Conservation (phyloP, 2,888 invertebrate species). For the Tillus elongatus region DNA sequence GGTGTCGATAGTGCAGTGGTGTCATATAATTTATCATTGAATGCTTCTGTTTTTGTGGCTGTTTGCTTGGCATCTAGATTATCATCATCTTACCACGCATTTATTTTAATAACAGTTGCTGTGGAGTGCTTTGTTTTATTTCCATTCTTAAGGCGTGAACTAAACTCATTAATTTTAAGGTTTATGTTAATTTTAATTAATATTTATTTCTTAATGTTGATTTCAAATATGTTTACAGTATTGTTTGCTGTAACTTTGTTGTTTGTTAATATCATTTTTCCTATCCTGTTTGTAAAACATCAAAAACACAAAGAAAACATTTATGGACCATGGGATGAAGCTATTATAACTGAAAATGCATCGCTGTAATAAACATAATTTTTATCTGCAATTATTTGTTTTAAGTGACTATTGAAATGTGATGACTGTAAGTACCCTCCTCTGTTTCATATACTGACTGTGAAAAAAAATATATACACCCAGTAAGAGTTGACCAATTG, state of each 20-base stretch:
- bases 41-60: conserved; percentile 90
- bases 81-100: conserved; percentile 76
- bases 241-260: conserved; percentile 53
- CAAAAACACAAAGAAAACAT: conserved; percentile 83
- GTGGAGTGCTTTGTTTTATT: conserved; percentile 83
- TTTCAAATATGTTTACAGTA: conserved; percentile 50
- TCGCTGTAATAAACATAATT: no score
- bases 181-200: conserved; percentile 48
- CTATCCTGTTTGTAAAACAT: conserved; percentile 64
- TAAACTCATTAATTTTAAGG: conserved; percentile 48
- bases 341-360: no score
- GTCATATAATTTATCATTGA: conserved; percentile 84
- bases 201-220: conserved; percentile 45
- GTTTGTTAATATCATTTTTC: conserved; percentile 64
- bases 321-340: conserved; percentile 98
- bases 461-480: no score
- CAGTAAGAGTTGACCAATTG: no score
- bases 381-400: no score
- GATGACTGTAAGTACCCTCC: no score
- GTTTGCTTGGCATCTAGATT: conserved; percentile 91
- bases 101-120: conserved; percentile 80
- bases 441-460: no score
- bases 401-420: no score
- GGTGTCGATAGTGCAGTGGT: conserved; percentile 80
- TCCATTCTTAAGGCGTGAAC: conserved; percentile 64